Evolutionary conservation across 2,888 invertebrate species (phyloP).

Genomic region (Myopa tessellatipennis): DNA sequence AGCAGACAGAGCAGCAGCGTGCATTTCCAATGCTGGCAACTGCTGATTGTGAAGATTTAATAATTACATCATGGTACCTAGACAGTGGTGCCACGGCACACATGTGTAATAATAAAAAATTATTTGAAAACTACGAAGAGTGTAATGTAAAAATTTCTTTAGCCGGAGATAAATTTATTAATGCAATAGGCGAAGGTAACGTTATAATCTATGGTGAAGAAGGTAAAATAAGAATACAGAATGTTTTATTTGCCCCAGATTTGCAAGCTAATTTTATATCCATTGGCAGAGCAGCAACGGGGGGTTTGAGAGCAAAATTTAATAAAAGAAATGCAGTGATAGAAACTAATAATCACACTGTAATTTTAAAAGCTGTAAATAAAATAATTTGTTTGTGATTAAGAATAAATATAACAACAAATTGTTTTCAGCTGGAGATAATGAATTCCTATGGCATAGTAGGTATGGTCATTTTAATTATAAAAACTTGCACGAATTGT

Average conservation of each 20-base stretch:
- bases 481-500: slow-evolving; percentile 5
- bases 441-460: too few species aligned
- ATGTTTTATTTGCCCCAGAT: slow-evolving; percentile 4
- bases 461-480: slow-evolving; percentile 4
- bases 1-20: too few species aligned
- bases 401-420: neutral
- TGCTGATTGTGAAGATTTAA: too few species aligned
- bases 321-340: neutral
- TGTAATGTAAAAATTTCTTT: slow-evolving; percentile 11
- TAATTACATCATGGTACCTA: too few species aligned
- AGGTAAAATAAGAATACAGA: neutral
- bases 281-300: too few species aligned
- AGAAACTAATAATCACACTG: neutral
- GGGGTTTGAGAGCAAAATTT: too few species aligned
- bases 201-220: neutral
- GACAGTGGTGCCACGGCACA: too few species aligned
- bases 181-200: slow-evolving; percentile 6
- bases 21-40: too few species aligned
- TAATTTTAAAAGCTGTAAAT: slow-evolving; percentile 9
- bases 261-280: too few species aligned
- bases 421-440: slow-evolving; percentile 4
- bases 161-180: slow-evolving; percentile 11
- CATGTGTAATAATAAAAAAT: neutral
- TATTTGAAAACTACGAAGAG: neutral
- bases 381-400: neutral